These are phyloP conservation scores for Lasioglossum leucozonium DNA, from an alignment of 2,888 invertebrate genomes.

Conservation along the genomic window DNA sequence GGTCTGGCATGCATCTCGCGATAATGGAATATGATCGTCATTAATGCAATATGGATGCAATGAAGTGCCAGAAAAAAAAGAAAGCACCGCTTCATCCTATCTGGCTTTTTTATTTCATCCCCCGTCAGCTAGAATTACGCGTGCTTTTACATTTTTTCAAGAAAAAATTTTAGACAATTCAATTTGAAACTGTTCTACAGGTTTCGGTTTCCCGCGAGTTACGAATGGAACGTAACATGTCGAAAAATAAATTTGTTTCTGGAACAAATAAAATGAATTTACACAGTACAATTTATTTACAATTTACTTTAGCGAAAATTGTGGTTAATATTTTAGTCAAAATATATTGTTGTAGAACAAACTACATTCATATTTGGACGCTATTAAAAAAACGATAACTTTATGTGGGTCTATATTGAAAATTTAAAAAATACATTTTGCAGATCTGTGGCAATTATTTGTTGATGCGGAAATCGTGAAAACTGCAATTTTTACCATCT, in stretches of 20 bases:
- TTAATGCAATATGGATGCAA: constrained; percentile 7
- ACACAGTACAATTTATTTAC: not conserved
- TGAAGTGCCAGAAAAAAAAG: not conserved
- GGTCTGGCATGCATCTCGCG: not conserved
- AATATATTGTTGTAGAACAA: no score
- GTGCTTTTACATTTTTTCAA: not conserved
- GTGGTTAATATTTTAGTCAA: not conserved
- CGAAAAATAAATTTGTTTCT: not conserved
- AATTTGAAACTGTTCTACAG: not conserved
- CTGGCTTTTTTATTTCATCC: not conserved
- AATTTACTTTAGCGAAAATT: not conserved
- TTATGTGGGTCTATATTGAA: no score
- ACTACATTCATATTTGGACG: no score
- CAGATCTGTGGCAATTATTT: no score
- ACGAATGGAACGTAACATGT: not conserved
- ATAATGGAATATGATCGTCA: constrained; percentile 1
- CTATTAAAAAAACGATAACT: no score
- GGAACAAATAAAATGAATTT: not conserved
- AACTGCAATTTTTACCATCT: no score
- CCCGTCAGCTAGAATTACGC: not conserved
- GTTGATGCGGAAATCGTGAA: no score
- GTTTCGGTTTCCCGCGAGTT: not conserved
- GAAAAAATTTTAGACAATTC: not conserved
- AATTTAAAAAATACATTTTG: no score
- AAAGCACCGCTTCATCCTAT: not conserved